Evolutionary conservation across 2,888 invertebrate species (phyloP).

Genomic region (Zaprionus obscuricornis): DNA sequence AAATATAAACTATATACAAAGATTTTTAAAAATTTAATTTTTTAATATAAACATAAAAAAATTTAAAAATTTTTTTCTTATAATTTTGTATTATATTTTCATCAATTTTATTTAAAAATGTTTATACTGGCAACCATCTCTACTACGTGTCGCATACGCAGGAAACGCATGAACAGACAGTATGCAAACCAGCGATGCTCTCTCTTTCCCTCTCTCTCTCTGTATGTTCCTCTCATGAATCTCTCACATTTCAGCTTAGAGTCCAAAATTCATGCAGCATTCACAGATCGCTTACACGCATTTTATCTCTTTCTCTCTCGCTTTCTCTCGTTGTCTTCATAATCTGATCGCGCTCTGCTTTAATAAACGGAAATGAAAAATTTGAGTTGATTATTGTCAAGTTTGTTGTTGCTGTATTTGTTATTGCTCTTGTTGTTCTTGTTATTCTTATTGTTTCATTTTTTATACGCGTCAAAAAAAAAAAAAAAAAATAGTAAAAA

Average conservation of each 20-base stretch:
- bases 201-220: neutral
- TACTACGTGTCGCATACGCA: conserved; percentile 54
- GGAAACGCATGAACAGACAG: neutral
- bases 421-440: no score
- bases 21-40: no score
- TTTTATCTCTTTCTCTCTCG: conserved; percentile 6
- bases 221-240: no score
- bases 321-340: conserved; percentile 1
- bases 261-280: conserved; percentile 27
- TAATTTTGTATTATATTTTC: no score
- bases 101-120: no score
- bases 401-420: conserved; percentile 52
- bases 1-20: no score
- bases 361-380: conserved; percentile 78
- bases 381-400: conserved; percentile 77
- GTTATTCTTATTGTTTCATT: conserved; percentile 21
- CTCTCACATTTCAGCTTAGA: no score
- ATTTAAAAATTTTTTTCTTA: no score
- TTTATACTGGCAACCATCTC: conserved; percentile 25
- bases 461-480: conserved; percentile 25
- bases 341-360: conserved; percentile 35
- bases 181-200: neutral
- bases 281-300: no score
- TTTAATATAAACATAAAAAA: no score
- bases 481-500: conserved; percentile 12